phyloP scores from a whole-genome alignment of 1,140 invertebrate species.

The Tribolium madens region DNA sequence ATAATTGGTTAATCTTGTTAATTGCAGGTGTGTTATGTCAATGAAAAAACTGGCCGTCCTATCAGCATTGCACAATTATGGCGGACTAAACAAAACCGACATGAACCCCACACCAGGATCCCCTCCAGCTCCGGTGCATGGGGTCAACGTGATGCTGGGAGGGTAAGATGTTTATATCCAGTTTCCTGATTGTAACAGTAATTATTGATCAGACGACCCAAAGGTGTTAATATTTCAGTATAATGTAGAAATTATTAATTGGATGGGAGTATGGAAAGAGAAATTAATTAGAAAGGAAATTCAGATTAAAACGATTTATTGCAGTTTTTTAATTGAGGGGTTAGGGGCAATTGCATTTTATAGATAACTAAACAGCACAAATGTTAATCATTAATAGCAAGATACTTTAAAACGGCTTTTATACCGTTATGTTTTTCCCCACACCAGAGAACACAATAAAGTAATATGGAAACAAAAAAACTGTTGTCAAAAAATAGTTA shows the following conservation, averaged over 20 bases:
- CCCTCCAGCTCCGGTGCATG: conserved; percentile 67
- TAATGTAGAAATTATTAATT: conserved; percentile 4
- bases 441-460: too few relatives aligned
- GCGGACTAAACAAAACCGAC: conserved; percentile 59
- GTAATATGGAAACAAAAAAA: too few relatives aligned
- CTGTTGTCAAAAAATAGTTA: too few relatives aligned
- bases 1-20: too few relatives aligned
- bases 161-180: conserved; percentile 67
- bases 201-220: conserved; percentile 18
- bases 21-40: conserved; percentile 63
- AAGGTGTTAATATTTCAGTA: conserved; percentile 13
- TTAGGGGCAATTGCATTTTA: background rate
- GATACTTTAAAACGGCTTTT: too few relatives aligned
- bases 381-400: too few relatives aligned
- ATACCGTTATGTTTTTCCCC: too few relatives aligned
- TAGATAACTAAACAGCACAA: too few relatives aligned
- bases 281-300: conserved; percentile 23
- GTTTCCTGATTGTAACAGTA: background rate
- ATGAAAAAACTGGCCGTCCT: conserved; percentile 65
- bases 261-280: background rate
- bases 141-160: conserved; percentile 74
- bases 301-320: background rate
- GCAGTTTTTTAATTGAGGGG: background rate
- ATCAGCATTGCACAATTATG: conserved; percentile 60
- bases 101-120: conserved; percentile 64